Evolutionary conservation across 2,113 vertebrate species (phyloP).

Genomic region (Colinus virginianus): DNA sequence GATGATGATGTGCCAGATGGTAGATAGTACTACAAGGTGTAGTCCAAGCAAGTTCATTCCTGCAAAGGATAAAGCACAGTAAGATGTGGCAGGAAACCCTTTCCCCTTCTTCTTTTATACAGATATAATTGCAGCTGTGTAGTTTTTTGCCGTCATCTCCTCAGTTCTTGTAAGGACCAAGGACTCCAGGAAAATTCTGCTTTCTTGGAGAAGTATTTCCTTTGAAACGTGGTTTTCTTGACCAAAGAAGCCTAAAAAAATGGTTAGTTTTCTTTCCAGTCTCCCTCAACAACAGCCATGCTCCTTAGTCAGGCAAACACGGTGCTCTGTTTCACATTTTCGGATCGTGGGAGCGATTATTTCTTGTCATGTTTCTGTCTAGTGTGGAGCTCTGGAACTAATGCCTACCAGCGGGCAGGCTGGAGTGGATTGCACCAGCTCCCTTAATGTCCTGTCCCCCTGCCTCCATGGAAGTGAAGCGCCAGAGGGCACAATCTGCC

Average conservation of each 20-base stretch:
- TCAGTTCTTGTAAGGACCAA: neutral
- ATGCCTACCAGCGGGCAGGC: neutral
- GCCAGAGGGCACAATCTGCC: neutral
- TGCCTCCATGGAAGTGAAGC: neutral
- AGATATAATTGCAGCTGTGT: neutral
- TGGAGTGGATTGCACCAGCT: neutral
- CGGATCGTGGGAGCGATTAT: neutral
- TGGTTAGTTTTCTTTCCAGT: neutral
- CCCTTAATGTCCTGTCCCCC: neutral
- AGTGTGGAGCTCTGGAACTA: neutral
- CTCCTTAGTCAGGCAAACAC: neutral
- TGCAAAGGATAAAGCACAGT: neutral
- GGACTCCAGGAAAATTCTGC: neutral
- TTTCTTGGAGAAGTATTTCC: neutral
- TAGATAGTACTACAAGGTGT: neutral
- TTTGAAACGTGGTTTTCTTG: neutral
- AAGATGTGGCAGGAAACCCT: neutral
- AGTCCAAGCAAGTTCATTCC: neutral
- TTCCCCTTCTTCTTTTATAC: neutral
- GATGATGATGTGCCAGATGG: fast-evolving
- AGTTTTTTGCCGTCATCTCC: neutral
- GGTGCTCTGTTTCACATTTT: neutral
- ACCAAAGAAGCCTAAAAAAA: neutral
- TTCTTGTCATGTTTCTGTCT: neutral
- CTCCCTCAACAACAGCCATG: neutral